Conservation (phyloP, 2,888 invertebrate genomes). For the Heliconius charithonia region DNA sequence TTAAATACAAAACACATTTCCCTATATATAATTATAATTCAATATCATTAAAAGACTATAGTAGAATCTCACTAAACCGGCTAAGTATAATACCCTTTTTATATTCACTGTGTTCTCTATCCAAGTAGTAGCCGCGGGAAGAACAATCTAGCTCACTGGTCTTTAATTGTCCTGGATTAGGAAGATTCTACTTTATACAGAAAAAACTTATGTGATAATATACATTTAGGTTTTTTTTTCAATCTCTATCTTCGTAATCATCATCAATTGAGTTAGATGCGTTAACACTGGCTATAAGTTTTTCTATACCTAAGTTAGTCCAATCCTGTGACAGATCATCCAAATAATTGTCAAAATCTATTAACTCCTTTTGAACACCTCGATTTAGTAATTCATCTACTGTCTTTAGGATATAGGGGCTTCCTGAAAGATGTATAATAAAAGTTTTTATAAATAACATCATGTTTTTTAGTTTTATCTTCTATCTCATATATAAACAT, state of each 20-base stretch:
- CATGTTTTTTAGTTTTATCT: too few relatives aligned
- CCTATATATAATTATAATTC: neutral
- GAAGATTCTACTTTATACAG: neutral
- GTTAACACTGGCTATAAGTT: constrained; percentile 68
- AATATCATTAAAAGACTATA: neutral
- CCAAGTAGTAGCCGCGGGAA: too few relatives aligned
- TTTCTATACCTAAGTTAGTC: constrained; percentile 87
- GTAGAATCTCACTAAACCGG: neutral
- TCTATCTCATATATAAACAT: too few relatives aligned
- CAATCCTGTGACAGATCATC: constrained; percentile 95
- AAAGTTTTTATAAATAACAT: neutral
- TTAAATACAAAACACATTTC: neutral
- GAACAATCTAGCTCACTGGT: too few relatives aligned
- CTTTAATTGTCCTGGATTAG: neutral
- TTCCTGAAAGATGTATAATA: constrained; percentile 59
- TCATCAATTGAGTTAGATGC: constrained; percentile 43
- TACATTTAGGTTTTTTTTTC: neutral
- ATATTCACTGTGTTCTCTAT: too few relatives aligned
- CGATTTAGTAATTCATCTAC: constrained; percentile 89
- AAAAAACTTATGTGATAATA: neutral
- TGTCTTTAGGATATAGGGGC: constrained; percentile 82
- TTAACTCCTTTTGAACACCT: constrained; percentile 89
- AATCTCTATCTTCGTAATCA: constrained; percentile 37
- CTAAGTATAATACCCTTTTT: neutral
- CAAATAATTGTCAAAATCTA: constrained; percentile 98